A percentile compares a stretch with the other conserved stretches of the same genome.
Conservation (phyloP, 2,113 vertebrate species). For the Xiphophorus maculatus region DNA sequence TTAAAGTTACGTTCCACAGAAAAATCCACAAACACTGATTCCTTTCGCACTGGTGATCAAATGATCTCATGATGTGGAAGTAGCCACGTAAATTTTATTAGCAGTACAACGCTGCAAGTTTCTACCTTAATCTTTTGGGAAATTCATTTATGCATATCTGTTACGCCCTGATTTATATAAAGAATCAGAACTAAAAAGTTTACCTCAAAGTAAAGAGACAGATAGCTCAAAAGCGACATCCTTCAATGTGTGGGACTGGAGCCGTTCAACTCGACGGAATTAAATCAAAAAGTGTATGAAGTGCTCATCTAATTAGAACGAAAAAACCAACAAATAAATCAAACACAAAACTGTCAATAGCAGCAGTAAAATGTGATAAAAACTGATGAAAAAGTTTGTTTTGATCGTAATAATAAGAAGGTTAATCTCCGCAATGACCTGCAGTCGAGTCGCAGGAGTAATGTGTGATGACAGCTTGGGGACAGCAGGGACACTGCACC, state of each 20-base stretch:
- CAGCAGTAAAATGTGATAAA: background rate
- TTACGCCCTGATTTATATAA: background rate
- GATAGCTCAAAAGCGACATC: background rate
- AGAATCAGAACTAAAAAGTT: background rate
- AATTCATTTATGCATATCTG: too few relatives aligned
- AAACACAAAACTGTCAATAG: background rate
- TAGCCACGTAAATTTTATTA: too few relatives aligned
- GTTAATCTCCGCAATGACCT: slow-evolving; percentile 33
- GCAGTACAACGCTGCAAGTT: too few relatives aligned
- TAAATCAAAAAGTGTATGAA: background rate
- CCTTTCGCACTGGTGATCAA: too few relatives aligned
- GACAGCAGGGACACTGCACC: slow-evolving; percentile 35
- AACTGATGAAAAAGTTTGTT: slow-evolving; percentile 15
- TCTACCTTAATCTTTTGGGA: too few relatives aligned
- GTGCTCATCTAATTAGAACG: background rate
- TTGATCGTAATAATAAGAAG: slow-evolving; percentile 19
- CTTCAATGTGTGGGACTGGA: background rate
- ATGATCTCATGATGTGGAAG: too few relatives aligned
- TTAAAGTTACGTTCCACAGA: too few relatives aligned
- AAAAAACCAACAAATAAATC: background rate
- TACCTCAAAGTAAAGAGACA: background rate
- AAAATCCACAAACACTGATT: too few relatives aligned
- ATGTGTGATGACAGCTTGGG: slow-evolving; percentile 30
- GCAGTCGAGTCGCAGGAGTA: slow-evolving; percentile 15
- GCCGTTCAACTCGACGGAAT: background rate